Percentiles rank a stretch among this genome's conserved stretches.
These are phyloP conservation scores for Dolichoris vasculosae DNA, from an alignment of 1,140 invertebrate genomes.

Conservation along the genomic window DNA sequence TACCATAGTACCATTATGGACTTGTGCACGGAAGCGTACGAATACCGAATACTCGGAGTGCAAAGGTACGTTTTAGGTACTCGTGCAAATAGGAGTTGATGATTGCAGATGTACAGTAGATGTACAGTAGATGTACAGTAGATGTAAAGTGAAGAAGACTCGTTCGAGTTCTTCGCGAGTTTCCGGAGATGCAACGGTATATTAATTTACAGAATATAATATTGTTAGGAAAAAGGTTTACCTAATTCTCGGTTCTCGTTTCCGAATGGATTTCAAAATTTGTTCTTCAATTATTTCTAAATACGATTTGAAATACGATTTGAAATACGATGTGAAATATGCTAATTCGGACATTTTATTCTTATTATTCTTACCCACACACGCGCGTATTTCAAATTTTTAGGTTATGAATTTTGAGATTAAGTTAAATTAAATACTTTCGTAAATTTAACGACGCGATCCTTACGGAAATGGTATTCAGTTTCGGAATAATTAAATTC, in stretches of 20 bases:
- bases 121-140: neutral
- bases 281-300: neutral
- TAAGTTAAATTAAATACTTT: no score
- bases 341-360: no score
- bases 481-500: no score
- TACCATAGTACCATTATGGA: neutral
- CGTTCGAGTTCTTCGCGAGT: no score
- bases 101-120: neutral
- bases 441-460: no score
- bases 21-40: neutral
- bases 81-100: constrained; percentile 6
- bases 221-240: neutral
- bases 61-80: neutral
- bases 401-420: no score
- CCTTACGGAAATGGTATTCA: no score
- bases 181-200: neutral
- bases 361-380: no score
- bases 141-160: neutral
- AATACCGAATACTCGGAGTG: neutral
- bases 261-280: neutral
- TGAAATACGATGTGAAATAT: no score
- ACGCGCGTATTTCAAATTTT: no score
- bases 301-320: no score
- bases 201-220: neutral
- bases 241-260: neutral